Percentiles rank a stretch among this genome's conserved stretches.
These are phyloP conservation scores for Bufotes viridis DNA, from an alignment of 2,797 vertebrate genomes.

Conservation along the genomic window DNA sequence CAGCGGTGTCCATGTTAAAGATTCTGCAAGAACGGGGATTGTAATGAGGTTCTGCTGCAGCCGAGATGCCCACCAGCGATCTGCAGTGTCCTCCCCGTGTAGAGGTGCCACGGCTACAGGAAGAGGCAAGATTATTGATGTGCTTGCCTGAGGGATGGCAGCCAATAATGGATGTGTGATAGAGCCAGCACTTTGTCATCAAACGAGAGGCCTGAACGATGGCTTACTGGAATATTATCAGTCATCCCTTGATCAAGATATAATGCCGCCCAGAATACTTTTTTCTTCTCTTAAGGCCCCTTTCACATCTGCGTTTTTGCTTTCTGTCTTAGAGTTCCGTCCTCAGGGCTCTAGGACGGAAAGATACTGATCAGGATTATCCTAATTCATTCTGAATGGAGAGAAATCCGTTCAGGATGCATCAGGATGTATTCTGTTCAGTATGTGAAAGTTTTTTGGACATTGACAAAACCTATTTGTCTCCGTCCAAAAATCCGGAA, in stretches of 20 bases:
- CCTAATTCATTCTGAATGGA: too few relatives aligned
- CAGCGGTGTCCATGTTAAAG: constrained; percentile 64
- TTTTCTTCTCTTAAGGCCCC: constrained; percentile 58
- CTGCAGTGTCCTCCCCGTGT: constrained; percentile 71
- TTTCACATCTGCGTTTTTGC: too few relatives aligned
- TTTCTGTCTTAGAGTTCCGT: too few relatives aligned
- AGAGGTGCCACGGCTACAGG: constrained; percentile 66
- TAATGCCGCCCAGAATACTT: constrained; percentile 78
- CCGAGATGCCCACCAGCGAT: constrained; percentile 81
- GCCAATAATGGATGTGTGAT: constrained; percentile 86
- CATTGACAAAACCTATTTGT: too few relatives aligned
- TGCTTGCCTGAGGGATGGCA: constrained; percentile 87
- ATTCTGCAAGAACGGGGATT: constrained; percentile 74
- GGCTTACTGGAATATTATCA: constrained; percentile 89
- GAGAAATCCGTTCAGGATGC: too few relatives aligned
- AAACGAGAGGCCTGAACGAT: constrained; percentile 97
- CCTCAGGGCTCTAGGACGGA: too few relatives aligned
- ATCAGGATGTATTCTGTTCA: too few relatives aligned
- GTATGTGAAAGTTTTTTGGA: too few relatives aligned
- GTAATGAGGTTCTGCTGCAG: constrained; percentile 75
- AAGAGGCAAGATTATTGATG: constrained; percentile 92
- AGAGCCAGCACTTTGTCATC: constrained; percentile 88
- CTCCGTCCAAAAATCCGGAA: too few relatives aligned
- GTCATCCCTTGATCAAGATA: constrained; percentile 99
- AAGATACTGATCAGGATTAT: too few relatives aligned